phyloP scores from a whole-genome alignment of 1,140 invertebrate species.

The Lucilia sericata region DNA sequence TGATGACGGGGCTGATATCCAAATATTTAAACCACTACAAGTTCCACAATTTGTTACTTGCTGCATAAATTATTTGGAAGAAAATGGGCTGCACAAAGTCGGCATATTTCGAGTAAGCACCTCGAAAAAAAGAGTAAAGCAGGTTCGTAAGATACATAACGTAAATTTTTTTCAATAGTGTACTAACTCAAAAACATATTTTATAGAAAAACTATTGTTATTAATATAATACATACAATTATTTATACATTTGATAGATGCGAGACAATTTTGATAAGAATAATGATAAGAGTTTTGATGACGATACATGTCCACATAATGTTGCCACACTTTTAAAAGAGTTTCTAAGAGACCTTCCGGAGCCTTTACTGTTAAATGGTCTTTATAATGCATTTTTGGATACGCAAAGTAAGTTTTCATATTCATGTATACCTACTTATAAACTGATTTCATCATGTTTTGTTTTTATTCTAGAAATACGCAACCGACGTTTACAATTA shows the following conservation, averaged over 20 bases:
- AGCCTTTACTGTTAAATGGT: slow-evolving; percentile 89
- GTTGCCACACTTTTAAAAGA: slow-evolving; percentile 94
- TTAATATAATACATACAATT: too few species aligned
- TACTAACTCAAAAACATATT: too few species aligned
- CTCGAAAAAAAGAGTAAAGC: slow-evolving; percentile 90
- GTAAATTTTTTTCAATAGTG: too few species aligned
- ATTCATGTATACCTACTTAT: too few species aligned
- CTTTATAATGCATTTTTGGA: slow-evolving; percentile 90
- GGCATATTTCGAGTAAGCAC: slow-evolving; percentile 92
- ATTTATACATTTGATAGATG: slow-evolving; percentile 80
- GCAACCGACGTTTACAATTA: slow-evolving; percentile 83
- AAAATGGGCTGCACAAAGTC: slow-evolving; percentile 82
- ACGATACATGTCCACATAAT: slow-evolving; percentile 90
- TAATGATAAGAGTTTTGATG: slow-evolving; percentile 79
- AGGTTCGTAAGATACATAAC: too few species aligned
- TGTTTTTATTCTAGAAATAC: slow-evolving; percentile 75
- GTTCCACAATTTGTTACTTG: slow-evolving; percentile 81
- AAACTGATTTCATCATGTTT: too few species aligned
- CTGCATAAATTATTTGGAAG: slow-evolving; percentile 85
- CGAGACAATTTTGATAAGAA: slow-evolving; percentile 91
- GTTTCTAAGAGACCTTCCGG: slow-evolving; percentile 91
- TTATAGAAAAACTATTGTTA: too few species aligned
- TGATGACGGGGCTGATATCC: not conserved
- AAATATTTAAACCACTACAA: slow-evolving; percentile 57
- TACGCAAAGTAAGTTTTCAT: slow-evolving; percentile 94